Percentiles rank a stretch among this genome's conserved stretches.
These are phyloP conservation scores for Fundulus diaphanus DNA, from an alignment of 2,797 vertebrate genomes.

Conservation along the genomic window DNA sequence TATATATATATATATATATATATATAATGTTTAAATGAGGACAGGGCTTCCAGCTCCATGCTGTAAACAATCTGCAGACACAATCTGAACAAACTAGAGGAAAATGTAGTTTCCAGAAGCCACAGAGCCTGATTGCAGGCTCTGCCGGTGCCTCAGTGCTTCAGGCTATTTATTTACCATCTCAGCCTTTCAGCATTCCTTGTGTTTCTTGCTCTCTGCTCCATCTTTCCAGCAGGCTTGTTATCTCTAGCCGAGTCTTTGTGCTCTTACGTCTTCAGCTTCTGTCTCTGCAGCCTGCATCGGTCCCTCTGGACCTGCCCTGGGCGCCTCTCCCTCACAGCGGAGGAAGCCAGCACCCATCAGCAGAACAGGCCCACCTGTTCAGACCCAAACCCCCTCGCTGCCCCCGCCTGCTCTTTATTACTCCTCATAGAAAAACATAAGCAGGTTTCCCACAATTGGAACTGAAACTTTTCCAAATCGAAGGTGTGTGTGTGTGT, in stretches of 20 bases:
- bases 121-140: background rate
- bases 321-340: background rate
- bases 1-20: no score
- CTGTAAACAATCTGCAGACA: background rate
- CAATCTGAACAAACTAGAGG: background rate
- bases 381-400: background rate
- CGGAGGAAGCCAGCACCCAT: background rate
- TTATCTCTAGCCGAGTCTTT: background rate
- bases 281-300: background rate
- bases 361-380: background rate
- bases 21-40: no score
- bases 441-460: no score
- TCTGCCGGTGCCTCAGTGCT: background rate
- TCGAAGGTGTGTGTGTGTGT: background rate
- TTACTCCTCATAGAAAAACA: no score
- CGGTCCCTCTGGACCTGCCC: slow-evolving; percentile 1
- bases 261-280: background rate
- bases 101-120: background rate
- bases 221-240: background rate
- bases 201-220: slow-evolving; percentile 1
- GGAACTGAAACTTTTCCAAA: no score
- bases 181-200: background rate
- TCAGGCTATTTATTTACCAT: background rate
- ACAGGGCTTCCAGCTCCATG: no score
- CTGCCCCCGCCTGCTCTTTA: no score